Evolutionary conservation across 1,140 invertebrate species (phyloP), one percentile per base, ranked within the genome.

Genomic region (Macrotrachela quadricornifera): DNA sequence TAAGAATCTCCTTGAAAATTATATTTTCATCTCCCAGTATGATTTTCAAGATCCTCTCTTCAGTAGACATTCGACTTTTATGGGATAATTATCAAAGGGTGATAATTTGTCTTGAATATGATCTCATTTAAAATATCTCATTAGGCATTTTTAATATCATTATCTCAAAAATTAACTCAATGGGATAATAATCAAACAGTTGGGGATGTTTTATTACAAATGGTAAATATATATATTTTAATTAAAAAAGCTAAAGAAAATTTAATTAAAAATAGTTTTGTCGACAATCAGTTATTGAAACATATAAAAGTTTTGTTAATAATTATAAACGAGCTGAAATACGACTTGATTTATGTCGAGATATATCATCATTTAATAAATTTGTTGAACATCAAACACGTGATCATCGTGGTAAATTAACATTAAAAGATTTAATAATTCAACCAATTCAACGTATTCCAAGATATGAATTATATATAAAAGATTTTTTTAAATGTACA

Each of bases 401-500:
- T 42, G 53, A 54, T 18, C 53, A 54, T 44, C 39, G 48, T 21
- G 47, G 47, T 14, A 42, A 46, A 16, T 39, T 54, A 16, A 46
- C 40, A 14, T 38, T 95, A 57, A 90, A 95, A 71, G 87, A 88
- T 54, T 73, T 95, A 46, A 77, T 96, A 39, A 94, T 95, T 48
- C 87, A 90, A 71, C 90, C 90, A 0, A 85, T 94, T 21, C 91
- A 96, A 71, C 81, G 91, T 69, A 90, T 95, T 65, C 90, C 90
- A 10, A 76, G 85, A 64, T 95, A 94, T 66, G 90, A 95, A 67
- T 73, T 96, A 21, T 74, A 95, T 11, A 79, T 95, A 59, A 49
- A 56, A 39, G 49, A 53, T 43, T 49, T 57, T 51, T 13, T 57
- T 13, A 57, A 54, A 53, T 57, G 95, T 71, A 96, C 90, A 21